Conservation (phyloP, 2,888 invertebrate genomes). For the Actias luna region DNA sequence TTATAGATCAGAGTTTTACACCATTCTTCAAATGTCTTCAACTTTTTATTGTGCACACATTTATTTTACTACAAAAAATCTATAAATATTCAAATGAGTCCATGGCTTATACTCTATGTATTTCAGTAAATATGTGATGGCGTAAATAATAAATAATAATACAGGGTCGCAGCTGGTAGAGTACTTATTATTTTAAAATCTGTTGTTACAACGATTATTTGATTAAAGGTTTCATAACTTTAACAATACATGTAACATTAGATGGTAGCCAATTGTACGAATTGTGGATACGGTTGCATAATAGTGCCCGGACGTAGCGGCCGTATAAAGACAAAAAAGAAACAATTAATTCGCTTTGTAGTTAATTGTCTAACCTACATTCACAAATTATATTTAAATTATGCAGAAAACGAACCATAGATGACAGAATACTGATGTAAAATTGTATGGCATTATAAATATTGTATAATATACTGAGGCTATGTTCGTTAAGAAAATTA, state of each 20-base stretch:
- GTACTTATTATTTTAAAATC: neutral
- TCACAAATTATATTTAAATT: constrained; percentile 7
- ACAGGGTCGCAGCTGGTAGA: neutral
- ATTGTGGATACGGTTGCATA: constrained; percentile 16
- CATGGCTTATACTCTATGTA: no score
- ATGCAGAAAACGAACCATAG: neutral
- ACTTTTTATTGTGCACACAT: no score
- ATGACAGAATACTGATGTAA: neutral
- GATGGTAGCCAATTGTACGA: constrained; percentile 15
- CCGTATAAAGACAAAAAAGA: constrained; percentile 14
- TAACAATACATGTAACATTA: constrained; percentile 4
- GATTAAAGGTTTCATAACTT: constrained; percentile 6
- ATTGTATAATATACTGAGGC: no score
- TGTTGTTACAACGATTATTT: neutral
- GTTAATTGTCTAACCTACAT: constrained; percentile 17
- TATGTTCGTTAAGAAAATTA: neutral
- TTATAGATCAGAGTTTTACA: no score
- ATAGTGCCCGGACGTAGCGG: constrained; percentile 15
- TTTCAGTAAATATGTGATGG: no score
- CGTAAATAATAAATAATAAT: neutral
- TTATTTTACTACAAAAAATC: no score
- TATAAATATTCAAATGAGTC: no score
- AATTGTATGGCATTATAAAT: neutral
- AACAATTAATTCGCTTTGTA: constrained; percentile 18
- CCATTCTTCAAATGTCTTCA: no score